Evolutionary conservation across 1,140 invertebrate species (phyloP), one percentile per base, ranked within the genome.

Genomic region (Copidosoma floridanum): DNA sequence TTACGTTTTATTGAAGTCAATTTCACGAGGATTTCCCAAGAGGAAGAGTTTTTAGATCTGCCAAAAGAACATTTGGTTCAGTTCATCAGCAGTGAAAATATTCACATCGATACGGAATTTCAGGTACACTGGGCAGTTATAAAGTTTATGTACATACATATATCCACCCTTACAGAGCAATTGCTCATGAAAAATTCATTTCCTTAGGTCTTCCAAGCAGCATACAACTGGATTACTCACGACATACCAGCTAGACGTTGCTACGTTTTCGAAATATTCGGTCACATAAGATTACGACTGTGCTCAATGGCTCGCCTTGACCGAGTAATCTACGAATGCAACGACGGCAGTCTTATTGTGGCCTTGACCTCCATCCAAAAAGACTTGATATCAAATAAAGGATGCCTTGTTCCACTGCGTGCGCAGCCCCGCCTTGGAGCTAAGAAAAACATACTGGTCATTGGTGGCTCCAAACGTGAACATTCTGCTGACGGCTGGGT

Each of bases 11-110:
- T 97, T 69, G 85, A 93, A 80, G 84, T 88, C 68, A 88, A 97
- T 82, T 98, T 97, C 84, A 88, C 91, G 70, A 84, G 90, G 80
- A 82, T 88, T 55, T 82, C 82, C 46, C 82, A 85, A 65, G 94
- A 95, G 75, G 94, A 97, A 73, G 95, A 98, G 82, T 92, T 96
- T 75, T 82, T 92, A 62, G 92, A 95, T 67, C 79, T 95, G 44
- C 90, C 91, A 26, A 86, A 91, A 69, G 87, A 91, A 68, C 85
- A 92, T 71, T 79, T 97, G 53, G 84, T 90, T 58, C 86, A 86
- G 67, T 88, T 93, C 67, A 80, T 98, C 20, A 87, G 88, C 68
- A 94, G 93, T 61, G 95, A 98, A 81, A 86, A 93, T 72, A 82
- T 98, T 47, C 89, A 90, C 73, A 91, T 98, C 48, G 90, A 94